These are phyloP conservation scores for Aphelocoma californica DNA, from an alignment of 2,797 vertebrate genomes.

Conservation along the genomic window DNA sequence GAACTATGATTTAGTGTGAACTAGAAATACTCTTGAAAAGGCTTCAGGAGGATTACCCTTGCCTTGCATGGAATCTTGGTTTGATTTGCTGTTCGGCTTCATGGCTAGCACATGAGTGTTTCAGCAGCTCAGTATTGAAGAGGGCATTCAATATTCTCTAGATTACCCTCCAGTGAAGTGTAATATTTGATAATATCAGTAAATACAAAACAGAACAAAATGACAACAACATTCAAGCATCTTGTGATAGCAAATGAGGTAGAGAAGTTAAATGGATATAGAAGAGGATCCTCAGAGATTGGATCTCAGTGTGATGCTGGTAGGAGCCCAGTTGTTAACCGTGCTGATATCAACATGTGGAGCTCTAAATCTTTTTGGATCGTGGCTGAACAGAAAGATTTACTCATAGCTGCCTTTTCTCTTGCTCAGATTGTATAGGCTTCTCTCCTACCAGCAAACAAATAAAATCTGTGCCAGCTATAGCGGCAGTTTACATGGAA, in stretches of 20 bases:
- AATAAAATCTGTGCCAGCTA: slow-evolving; percentile 34
- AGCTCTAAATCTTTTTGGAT: slow-evolving; percentile 36
- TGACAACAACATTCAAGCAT: slow-evolving; percentile 23
- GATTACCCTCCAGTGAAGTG: slow-evolving; percentile 35
- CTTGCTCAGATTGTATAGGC: background rate
- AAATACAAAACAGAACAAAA: slow-evolving; percentile 42
- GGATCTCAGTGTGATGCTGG: slow-evolving; percentile 16
- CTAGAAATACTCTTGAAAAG: background rate
- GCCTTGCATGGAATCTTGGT: background rate
- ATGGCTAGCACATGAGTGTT: slow-evolving; percentile 3
- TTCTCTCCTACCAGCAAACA: slow-evolving; percentile 29
- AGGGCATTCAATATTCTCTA: slow-evolving; percentile 25
- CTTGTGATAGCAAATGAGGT: background rate
- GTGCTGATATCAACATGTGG: background rate
- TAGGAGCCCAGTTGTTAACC: slow-evolving; percentile 12
- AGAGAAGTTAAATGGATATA: slow-evolving; percentile 42
- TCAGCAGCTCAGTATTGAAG: slow-evolving; percentile 51
- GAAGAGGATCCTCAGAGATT: slow-evolving; percentile 52
- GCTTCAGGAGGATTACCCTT: background rate
- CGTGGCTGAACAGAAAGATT: background rate
- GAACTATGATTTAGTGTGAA: background rate
- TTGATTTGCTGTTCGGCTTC: background rate
- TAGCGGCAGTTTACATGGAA: slow-evolving; percentile 41
- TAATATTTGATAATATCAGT: slow-evolving; percentile 54
- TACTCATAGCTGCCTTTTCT: background rate